These are phyloP conservation scores for Petrolisthes manimaculis DNA, from an alignment of 2,888 invertebrate genomes.

Conservation along the genomic window DNA sequence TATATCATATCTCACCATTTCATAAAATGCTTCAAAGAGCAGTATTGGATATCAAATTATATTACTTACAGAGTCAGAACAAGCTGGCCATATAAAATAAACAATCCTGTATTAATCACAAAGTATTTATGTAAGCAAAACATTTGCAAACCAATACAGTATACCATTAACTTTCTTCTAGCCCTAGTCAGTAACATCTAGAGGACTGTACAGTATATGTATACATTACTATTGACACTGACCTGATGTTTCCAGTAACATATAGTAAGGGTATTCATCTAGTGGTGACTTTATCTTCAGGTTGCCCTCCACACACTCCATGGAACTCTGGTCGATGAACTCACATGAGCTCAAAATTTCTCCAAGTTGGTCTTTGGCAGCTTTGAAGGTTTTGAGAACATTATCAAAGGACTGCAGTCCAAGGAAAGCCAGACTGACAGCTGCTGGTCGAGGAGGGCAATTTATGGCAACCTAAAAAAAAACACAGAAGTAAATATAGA, in stretches of 20 bases:
- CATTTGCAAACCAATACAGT: too few species aligned
- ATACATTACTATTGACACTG: not conserved
- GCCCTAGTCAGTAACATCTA: too few species aligned
- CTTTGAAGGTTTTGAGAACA: constrained; percentile 81
- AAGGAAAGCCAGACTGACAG: constrained; percentile 88
- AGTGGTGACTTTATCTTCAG: constrained; percentile 75
- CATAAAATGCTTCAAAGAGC: too few species aligned
- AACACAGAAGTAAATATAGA: not conserved
- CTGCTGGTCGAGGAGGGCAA: constrained; percentile 86
- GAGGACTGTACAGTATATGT: too few species aligned
- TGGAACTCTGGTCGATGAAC: constrained; percentile 84
- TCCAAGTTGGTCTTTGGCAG: constrained; percentile 82
- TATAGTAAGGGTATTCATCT: constrained; percentile 78
- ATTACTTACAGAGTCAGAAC: too few species aligned
- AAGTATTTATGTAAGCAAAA: too few species aligned
- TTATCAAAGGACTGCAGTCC: constrained; percentile 86
- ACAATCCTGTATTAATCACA: too few species aligned
- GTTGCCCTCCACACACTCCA: constrained; percentile 78
- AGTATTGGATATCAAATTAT: too few species aligned
- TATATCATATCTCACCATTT: too few species aligned
- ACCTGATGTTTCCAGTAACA: constrained; percentile 84
- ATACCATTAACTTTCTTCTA: too few species aligned
- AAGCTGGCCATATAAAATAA: too few species aligned
- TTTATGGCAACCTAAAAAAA: constrained; percentile 80
- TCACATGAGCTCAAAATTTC: constrained; percentile 97